These are phyloP conservation scores for Noctua fimbriata DNA, from an alignment of 2,888 invertebrate species.

Conservation along the genomic window DNA sequence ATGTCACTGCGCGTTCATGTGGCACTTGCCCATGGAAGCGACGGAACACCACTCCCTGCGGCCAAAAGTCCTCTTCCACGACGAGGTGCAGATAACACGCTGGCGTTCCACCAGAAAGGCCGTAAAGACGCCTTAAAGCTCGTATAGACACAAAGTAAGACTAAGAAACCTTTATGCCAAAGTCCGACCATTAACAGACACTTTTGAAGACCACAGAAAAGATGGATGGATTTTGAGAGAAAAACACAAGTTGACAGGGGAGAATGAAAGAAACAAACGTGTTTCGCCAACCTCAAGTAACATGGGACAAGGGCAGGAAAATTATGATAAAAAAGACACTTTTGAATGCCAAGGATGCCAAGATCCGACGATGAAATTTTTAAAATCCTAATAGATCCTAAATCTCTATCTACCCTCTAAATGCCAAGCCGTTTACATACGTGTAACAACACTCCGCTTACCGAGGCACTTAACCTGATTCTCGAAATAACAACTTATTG, in stretches of 20 bases:
- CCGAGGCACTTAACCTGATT: constrained; percentile 38
- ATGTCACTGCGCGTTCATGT: too few relatives aligned
- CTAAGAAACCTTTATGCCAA: neutral
- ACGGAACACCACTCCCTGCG: too few relatives aligned
- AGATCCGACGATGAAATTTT: neutral
- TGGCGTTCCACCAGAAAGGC: too few relatives aligned
- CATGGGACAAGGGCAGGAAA: too few relatives aligned
- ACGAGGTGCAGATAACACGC: too few relatives aligned
- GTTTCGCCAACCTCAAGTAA: too few relatives aligned
- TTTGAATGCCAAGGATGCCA: neutral
- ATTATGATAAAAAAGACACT: neutral
- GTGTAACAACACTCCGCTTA: constrained; percentile 2
- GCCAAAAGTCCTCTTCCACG: too few relatives aligned
- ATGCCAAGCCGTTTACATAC: neutral
- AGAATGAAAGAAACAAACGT: too few relatives aligned
- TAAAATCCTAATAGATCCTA: neutral
- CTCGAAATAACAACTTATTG: constrained; percentile 52
- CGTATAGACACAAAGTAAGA: too few relatives aligned
- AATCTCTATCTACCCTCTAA: neutral
- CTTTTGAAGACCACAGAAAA: neutral
- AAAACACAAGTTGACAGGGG: neutral
- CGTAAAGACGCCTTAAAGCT: too few relatives aligned
- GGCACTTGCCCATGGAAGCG: too few relatives aligned
- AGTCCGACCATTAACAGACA: neutral
- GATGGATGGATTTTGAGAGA: neutral